Conservation (phyloP, 2,113 vertebrate genomes). For the Gymnobelideus leadbeateri region DNA sequence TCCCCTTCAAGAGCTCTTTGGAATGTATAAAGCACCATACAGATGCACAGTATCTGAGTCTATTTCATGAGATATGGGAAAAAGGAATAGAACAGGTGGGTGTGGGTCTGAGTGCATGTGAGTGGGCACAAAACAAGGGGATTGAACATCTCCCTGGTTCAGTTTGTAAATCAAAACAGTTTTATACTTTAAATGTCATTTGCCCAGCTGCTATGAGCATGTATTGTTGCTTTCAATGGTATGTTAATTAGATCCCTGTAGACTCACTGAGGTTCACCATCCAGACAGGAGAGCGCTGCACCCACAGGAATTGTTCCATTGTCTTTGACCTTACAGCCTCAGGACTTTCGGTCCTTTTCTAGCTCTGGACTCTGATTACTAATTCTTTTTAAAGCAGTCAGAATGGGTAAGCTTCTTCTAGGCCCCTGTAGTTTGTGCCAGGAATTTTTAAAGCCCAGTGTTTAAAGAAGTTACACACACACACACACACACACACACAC, state of each 20-base stretch:
- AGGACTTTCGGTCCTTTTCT: slow-evolving; percentile 34
- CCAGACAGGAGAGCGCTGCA: slow-evolving; percentile 12
- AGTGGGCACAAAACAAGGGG: not conserved
- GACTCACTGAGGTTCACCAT: slow-evolving; percentile 29
- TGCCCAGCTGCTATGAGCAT: not conserved
- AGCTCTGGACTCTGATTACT: slow-evolving; percentile 23
- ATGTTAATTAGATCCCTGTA: slow-evolving; percentile 3
- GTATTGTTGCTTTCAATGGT: not conserved
- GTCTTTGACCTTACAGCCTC: slow-evolving; percentile 13
- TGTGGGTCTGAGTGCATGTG: not conserved
- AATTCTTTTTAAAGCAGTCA: slow-evolving; percentile 48
- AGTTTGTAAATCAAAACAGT: not conserved
- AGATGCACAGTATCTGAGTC: not conserved
- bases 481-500: not conserved
- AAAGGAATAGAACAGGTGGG: not conserved
- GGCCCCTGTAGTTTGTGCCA: slow-evolving; percentile 14
- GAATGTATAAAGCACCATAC: not conserved
- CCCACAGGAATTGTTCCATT: not conserved
- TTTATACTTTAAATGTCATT: not conserved
- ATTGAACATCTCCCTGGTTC: not conserved
- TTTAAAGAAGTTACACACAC: not conserved
- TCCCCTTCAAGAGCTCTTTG: not conserved
- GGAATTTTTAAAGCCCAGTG: slow-evolving; percentile 12
- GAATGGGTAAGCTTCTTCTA: slow-evolving; percentile 42
- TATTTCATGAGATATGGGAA: slow-evolving; percentile 5